phyloP scores from a whole-genome alignment of 2,797 vertebrate genomes.

The Knipowitschia caucasica region DNA sequence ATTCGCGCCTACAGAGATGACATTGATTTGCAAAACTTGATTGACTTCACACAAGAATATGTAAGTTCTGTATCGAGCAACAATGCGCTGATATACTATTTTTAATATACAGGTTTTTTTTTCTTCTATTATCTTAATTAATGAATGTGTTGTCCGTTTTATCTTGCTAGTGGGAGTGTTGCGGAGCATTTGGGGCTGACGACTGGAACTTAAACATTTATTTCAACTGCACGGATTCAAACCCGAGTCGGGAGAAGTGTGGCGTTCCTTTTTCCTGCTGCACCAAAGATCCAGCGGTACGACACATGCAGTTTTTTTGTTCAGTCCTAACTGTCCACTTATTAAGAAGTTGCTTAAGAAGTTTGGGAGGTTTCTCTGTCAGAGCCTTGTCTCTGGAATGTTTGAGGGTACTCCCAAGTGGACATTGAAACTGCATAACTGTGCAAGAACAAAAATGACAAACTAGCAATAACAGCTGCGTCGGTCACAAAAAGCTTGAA shows the following conservation, averaged over 20 bases:
- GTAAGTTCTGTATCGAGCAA: conserved; percentile 71
- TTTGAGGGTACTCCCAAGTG: conserved; percentile 28
- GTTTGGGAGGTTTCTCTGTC: conserved; percentile 15
- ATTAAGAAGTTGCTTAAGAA: neutral
- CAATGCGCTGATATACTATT: neutral
- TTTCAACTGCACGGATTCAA: conserved; percentile 98
- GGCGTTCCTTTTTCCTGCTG: conserved; percentile 98
- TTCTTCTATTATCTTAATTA: neutral
- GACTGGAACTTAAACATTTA: conserved; percentile 99
- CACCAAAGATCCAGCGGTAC: conserved; percentile 86
- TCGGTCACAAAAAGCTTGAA: too few species aligned
- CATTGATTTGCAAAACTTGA: conserved; percentile 98
- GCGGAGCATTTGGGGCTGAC: conserved; percentile 93
- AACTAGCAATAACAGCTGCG: conserved; percentile 18
- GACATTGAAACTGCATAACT: conserved; percentile 36
- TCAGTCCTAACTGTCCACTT: conserved; percentile 4
- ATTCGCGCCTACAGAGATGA: conserved; percentile 97
- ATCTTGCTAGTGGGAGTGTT: conserved; percentile 92
- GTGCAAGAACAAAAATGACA: conserved; percentile 27
- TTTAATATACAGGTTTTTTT: too few species aligned
- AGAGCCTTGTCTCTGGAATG: conserved; percentile 44
- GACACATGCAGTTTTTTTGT: neutral
- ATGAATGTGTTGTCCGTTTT: conserved; percentile 10
- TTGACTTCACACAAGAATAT: conserved; percentile 99
- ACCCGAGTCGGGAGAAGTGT: conserved; percentile 94